Evolutionary conservation across 2,113 vertebrate species (phyloP), one percentile per base, ranked within the genome.

Genomic region (Scatophagus argus): DNA sequence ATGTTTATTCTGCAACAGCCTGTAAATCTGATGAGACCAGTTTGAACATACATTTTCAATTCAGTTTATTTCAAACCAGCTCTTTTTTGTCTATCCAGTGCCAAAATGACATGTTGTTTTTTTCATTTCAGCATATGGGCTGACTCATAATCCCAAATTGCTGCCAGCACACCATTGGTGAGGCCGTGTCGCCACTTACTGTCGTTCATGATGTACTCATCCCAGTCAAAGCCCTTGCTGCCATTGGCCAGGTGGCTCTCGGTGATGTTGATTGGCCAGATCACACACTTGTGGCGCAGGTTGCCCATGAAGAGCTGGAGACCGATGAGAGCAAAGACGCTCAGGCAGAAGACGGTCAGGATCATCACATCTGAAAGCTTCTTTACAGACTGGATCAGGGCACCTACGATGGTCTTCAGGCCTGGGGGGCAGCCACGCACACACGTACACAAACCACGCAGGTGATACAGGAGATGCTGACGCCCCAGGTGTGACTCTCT

Each of bases 291-390:
- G 85, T 99, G 97, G 61, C 98, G 96, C 34, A 99, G 91, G 88
- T 99, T 99, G 29, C 98, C 98, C 98, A 99, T 99, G 82, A 99
- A 99, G 43, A 99, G 96, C 94, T 99, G 98, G 64, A 99, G 94
- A 61, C 97, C 98, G 0, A 99, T 99, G 81, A 99, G 95, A 87
- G 98, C 98, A 64, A 99, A 99, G 66, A 99, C 98, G 59, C 98
- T 99, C 93, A 99, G 94, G 78, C 98, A 99, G 92, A 99, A 99
- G 63, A 99, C 98, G 0, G 98, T 99, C 90, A 99, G 91, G 94
- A 99, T 99, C 98, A 99, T 98, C 91, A 99, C 98, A 21, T 99
- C 98, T 0, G 98, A 99, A 86, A 99, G 95, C 93, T 99, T 99
- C 96, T 99, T 99, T 95, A 99, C 98, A 1, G 98, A 99, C 94